A percentile compares a stretch with the other conserved stretches of the same genome.
These are phyloP conservation scores for Mimachlamys varia DNA, from an alignment of 2,888 invertebrate genomes.

Conservation along the genomic window DNA sequence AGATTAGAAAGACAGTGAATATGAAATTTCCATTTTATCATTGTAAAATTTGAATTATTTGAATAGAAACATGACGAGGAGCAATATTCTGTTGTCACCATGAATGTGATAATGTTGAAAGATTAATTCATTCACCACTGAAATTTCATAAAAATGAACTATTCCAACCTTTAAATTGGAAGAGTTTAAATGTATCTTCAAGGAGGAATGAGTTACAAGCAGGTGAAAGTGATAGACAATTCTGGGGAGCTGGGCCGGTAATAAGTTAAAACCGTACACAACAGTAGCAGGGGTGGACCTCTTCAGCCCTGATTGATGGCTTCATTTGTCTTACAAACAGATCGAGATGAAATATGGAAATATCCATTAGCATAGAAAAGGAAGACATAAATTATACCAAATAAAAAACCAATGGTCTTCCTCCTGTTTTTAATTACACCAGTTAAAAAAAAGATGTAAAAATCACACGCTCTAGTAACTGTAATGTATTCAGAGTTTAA, in stretches of 20 bases:
- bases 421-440: constrained; percentile 28
- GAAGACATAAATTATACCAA: neutral
- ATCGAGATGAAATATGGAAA: constrained; percentile 18
- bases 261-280: neutral
- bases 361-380: constrained; percentile 23
- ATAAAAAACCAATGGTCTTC: constrained; percentile 11
- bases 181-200: too few relatives aligned
- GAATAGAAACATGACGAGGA: neutral
- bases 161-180: too few relatives aligned
- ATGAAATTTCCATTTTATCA: neutral
- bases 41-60: constrained; percentile 16
- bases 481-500: neutral
- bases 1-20: constrained; percentile 19
- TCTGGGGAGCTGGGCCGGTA: neutral
- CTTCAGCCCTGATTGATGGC: neutral
- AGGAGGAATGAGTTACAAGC: too few relatives aligned
- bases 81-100: neutral
- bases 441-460: constrained; percentile 36
- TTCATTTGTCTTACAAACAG: constrained; percentile 24
- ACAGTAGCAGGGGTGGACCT: neutral
- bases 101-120: neutral
- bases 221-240: neutral
- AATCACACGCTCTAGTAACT: constrained; percentile 20
- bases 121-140: too few relatives aligned
- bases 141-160: too few relatives aligned